Evolutionary conservation across 1,140 invertebrate species (phyloP), one percentile per base, ranked within the genome.

Genomic region (Dreissena polymorpha): DNA sequence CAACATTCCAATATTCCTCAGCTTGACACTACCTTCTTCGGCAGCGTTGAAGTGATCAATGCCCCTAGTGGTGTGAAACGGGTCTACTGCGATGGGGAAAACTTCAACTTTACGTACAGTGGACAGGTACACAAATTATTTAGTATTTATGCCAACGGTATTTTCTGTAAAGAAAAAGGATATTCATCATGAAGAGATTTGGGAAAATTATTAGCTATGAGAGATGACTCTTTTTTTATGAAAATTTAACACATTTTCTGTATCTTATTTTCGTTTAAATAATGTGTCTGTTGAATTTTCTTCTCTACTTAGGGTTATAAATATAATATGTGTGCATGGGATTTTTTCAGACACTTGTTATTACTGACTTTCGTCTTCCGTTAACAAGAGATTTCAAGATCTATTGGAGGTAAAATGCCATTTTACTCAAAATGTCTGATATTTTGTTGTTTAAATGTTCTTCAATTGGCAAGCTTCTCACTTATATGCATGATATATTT

Each of bases 21-120:
- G 16, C 25, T 76, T 16, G 27, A 27, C 29, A 10, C 51, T 39
- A 67, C 86, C 18, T 49, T 75, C 27, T 50, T 86, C n/a, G 65
- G 83, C 55, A 71, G 57, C 0, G 53, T 88, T 10, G 70, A 73
- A n/a, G 67, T 88, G 29, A 84, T 71, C 72, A 85, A 85, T 12
- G 78, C 68, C 16, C 67, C 63, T 0, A 21, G n/a, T 16, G 21
- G 18, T 2, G 60, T 81, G 5, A 49, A 27, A 13, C 39, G 49
- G 50, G 69, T 81, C 1, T 81, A 73, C 27, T 81, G 50, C 55
- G 78, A 81, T 70, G 70, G 69, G n/a, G 14, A 53, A n/a, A 57
- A 81, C 13, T 39, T 80, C 14, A 57, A 21, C 55, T 80, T 63
- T 64, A 71, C 64, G 55, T 23, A 25, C 18, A 29, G 55, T 57